Evolutionary conservation across 2,888 invertebrate species (phyloP).

Genomic region (Sclerodermus sp.): DNA sequence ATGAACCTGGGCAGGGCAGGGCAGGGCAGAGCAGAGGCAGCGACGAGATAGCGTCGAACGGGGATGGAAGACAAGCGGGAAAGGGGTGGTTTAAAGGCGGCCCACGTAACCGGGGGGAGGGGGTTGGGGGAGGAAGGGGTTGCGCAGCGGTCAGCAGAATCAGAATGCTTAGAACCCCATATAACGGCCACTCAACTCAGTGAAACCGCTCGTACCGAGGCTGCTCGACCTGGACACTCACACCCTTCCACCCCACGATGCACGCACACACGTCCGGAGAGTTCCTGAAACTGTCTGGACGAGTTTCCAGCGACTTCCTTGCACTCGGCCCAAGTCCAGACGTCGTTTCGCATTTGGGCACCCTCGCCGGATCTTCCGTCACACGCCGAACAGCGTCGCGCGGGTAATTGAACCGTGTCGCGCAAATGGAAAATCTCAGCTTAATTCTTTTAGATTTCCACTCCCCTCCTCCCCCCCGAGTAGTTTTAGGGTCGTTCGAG

Average conservation of each 20-base stretch:
- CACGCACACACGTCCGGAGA: constrained; percentile 4
- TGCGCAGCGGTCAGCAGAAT: constrained; percentile 56
- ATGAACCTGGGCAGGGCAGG: constrained; percentile 12
- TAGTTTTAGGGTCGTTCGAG: too few species aligned
- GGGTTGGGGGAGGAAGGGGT: constrained; percentile 21
- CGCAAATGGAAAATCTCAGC: background rate
- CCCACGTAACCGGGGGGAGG: constrained; percentile 43
- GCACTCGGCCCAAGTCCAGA: constrained; percentile 10
- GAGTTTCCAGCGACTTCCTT: constrained; percentile 32
- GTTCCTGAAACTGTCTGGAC: constrained; percentile 27
- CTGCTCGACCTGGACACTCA: constrained; percentile 6
- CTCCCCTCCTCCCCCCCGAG: too few species aligned
- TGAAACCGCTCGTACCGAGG: constrained; percentile 30
- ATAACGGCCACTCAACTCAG: constrained; percentile 51
- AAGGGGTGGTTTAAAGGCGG: constrained; percentile 48
- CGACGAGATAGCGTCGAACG: constrained; percentile 24
- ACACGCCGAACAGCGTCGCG: constrained; percentile 15
- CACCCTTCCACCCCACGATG: background rate
- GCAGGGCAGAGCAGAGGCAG: constrained; percentile 2
- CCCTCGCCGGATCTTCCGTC: constrained; percentile 19
- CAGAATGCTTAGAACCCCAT: constrained; percentile 52
- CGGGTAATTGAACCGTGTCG: constrained; percentile 31
- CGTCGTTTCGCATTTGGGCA: constrained; percentile 14
- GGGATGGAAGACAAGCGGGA: constrained; percentile 22
- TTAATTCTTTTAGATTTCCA: too few species aligned